A percentile compares a stretch with the other conserved stretches of the same genome.
Evolutionary conservation across 2,113 vertebrate species (phyloP).

Genomic region (Astur gentilis): DNA sequence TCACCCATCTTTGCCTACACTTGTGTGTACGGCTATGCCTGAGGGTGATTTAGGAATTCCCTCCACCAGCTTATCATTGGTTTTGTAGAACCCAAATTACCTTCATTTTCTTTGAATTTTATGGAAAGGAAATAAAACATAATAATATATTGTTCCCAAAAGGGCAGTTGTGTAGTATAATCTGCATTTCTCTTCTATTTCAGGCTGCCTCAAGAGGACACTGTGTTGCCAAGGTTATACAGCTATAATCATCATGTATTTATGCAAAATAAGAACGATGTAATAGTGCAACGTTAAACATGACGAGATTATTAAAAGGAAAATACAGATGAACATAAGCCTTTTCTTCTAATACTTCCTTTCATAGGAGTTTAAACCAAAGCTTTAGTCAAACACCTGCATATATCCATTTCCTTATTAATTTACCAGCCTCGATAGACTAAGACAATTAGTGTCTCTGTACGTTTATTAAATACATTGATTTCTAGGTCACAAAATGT

Average conservation of each 20-base stretch:
- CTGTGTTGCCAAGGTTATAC: slow-evolving; percentile 62
- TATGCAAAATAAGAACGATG: slow-evolving; percentile 50
- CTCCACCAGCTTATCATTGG: background rate
- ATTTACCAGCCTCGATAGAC: background rate
- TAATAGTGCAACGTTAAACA: slow-evolving; percentile 39
- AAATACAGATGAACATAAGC: background rate
- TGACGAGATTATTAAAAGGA: background rate
- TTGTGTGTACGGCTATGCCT: background rate
- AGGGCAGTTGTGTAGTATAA: slow-evolving; percentile 39
- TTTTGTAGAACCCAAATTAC: slow-evolving; percentile 46
- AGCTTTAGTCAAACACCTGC: background rate
- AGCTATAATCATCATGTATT: slow-evolving; percentile 52
- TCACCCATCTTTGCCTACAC: background rate
- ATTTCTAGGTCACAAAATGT: background rate
- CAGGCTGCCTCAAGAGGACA: slow-evolving; percentile 58
- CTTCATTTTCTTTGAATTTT: slow-evolving; percentile 57
- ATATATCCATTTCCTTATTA: background rate
- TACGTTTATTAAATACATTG: background rate
- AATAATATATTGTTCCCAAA: slow-evolving; percentile 66
- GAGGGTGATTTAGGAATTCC: background rate
- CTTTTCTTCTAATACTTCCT: background rate
- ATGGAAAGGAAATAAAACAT: slow-evolving; percentile 62
- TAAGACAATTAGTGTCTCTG: background rate
- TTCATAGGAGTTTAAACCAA: background rate
- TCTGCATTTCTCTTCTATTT: slow-evolving; percentile 62